A percentile compares a stretch with the other conserved stretches of the same genome.
Evolutionary conservation across 2,797 vertebrate species (phyloP).

Genomic region (Nasua narica): DNA sequence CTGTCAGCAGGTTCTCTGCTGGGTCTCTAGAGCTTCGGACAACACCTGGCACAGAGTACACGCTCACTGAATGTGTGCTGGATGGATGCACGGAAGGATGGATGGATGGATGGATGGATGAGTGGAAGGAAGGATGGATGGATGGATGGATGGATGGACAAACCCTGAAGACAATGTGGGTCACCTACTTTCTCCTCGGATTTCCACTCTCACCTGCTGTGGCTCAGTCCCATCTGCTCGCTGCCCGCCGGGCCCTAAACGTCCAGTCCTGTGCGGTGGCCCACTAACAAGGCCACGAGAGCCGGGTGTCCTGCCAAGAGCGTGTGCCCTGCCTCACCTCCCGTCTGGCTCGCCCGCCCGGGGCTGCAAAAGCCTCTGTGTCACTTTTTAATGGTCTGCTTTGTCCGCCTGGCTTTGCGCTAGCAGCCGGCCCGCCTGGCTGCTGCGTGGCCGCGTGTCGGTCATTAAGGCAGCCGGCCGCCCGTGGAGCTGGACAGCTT

Average conservation of each 20-base stretch:
- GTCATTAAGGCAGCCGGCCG: constrained; percentile 1
- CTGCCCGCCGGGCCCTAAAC: not conserved
- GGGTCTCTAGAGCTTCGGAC: not conserved
- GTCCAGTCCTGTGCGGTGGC: constrained; percentile 22
- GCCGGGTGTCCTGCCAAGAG: constrained; percentile 1
- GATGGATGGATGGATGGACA: not conserved
- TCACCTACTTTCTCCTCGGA: not conserved
- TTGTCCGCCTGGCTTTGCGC: not conserved
- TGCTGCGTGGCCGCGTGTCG: not conserved
- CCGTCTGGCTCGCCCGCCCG: not conserved
- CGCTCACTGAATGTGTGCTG: not conserved
- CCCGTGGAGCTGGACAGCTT: not conserved
- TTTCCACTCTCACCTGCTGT: not conserved
- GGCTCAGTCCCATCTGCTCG: constrained; percentile 27
- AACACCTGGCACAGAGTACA: not conserved
- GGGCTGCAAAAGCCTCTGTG: constrained; percentile 9
- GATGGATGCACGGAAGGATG: accelerated
- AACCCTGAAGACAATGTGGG: not conserved
- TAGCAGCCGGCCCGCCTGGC: not conserved
- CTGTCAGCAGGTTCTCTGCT: not conserved
- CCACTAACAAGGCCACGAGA: constrained; percentile 29
- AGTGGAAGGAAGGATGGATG: too few species aligned
- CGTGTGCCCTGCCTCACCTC: not conserved
- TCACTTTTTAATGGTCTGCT: constrained; percentile 34
- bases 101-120: too few species aligned